phyloP scores from a whole-genome alignment of 2,113 vertebrate genomes.

The Rissa tridactyla region DNA sequence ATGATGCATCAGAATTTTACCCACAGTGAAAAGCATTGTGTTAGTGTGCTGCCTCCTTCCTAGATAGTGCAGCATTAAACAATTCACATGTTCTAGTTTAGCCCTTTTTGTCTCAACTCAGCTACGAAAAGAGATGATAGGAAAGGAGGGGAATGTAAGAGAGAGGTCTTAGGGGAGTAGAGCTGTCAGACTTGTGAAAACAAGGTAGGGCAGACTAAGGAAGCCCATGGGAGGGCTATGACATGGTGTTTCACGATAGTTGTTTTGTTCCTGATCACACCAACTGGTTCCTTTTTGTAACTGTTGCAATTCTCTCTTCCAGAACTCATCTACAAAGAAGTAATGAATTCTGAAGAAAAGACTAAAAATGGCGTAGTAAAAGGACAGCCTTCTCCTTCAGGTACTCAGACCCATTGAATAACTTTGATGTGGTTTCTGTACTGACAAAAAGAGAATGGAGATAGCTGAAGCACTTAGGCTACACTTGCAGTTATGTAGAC shows the following conservation, averaged over 20 bases:
- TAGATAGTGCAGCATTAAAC: not conserved
- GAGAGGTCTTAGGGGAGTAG: not conserved
- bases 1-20: not conserved
- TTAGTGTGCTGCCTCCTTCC: not conserved
- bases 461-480: not conserved
- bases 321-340: constrained; percentile 99
- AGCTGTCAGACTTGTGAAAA: not conserved
- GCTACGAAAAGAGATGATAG: not conserved
- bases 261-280: not conserved
- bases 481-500: not conserved
- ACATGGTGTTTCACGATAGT: not conserved
- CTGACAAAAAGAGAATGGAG: not conserved
- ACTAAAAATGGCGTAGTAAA: constrained; percentile 99
- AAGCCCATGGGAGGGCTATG: not conserved
- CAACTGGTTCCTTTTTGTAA: not conserved
- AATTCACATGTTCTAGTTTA: not conserved
- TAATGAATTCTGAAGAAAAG: constrained; percentile 99
- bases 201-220: not conserved
- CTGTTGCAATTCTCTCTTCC: constrained; percentile 36
- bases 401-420: constrained; percentile 86
- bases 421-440: not conserved
- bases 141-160: not conserved
- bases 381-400: constrained; percentile 99
- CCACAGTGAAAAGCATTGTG: not conserved
- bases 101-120: not conserved